Evolutionary conservation across 2,797 vertebrate genomes (phyloP).

Genomic region (Spondyliosoma cantharus): DNA sequence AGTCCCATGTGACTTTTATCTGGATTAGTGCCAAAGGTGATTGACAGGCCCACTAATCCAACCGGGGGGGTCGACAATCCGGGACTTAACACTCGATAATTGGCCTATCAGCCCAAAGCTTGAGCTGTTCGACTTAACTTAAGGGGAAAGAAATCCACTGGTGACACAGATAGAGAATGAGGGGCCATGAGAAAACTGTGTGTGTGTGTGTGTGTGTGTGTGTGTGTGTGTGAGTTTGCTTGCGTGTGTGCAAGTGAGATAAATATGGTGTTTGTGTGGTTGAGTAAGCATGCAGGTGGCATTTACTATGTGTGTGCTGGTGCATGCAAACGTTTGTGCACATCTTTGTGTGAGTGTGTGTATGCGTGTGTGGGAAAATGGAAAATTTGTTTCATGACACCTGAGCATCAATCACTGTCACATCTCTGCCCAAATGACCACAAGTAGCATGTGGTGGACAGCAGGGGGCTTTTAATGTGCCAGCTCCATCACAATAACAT

Average conservation of each 20-base stretch:
- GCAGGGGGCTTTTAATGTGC: slow-evolving; percentile 35
- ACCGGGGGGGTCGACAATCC: slow-evolving; percentile 52
- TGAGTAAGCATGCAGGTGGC: slow-evolving; percentile 14
- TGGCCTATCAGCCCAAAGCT: slow-evolving; percentile 67
- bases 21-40: slow-evolving; percentile 79
- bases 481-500: neutral
- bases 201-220: slow-evolving; percentile 14
- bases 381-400: slow-evolving; percentile 48
- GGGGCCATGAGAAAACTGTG: neutral
- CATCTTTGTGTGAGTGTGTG: neutral
- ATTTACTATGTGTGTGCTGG: slow-evolving; percentile 34
- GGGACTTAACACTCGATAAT: slow-evolving; percentile 66
- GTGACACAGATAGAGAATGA: slow-evolving; percentile 47
- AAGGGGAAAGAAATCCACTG: slow-evolving; percentile 38
- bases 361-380: neutral
- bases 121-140: slow-evolving; percentile 53
- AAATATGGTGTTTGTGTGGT: slow-evolving; percentile 38
- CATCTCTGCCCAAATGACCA: slow-evolving; percentile 29
- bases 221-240: neutral
- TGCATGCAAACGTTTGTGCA: slow-evolving; percentile 36
- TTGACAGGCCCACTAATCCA: slow-evolving; percentile 74
- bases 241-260: neutral
- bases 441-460: neutral
- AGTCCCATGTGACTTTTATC: slow-evolving; percentile 71
- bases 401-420: slow-evolving; percentile 56